Base-by-base conservation (phyloP, 2,113 vertebrate genomes). In the Dinomys branickii region DNA sequence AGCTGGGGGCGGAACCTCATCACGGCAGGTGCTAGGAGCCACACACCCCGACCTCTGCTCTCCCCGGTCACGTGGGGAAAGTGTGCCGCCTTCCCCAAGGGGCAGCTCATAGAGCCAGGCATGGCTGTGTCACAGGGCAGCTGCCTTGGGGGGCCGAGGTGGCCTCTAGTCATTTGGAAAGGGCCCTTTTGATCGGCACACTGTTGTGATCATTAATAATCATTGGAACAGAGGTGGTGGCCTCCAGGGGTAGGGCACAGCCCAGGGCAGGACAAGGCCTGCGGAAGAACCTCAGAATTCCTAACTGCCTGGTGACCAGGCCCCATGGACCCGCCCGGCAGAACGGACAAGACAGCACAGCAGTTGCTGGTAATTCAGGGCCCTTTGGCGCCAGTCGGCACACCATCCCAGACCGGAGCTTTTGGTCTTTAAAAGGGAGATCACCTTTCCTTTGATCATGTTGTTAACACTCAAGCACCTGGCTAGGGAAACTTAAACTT, bases 241-340 rank as follows among this genome's bases (percentile, higher is more conserved):
- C 73, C 54, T 0, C 1, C 2, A 13, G 63, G 22, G 86, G 16
- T 16, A 16, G 65, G 17, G 7, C 22, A 5, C 6, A 9, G 78
- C 58, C 3, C 2, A 8, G 69, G 50, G 58, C 0, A 3, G 38
- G 47, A 4, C 0, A 5, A 5, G 4, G 14, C 6, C 52, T 52
- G 71, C 0, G 0, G 47, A 20, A 47, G 30, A 38, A 22, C 38
- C 38, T 44, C 71, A 14, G 38, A 41, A 24, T 41, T 28, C 38
- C n/a, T 3, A 33, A 9, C n/a, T 50, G 50, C 38, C 80, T 69
- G 94, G 61, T 3, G 38, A 20, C 38, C 38, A 1, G 58, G 50
- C 54, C 33, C 1, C 0, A 2, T 0, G 47, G 5, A 12, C 0
- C 1, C 1, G 28, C n/a, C 26, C 5, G 0, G 5, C 5, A 0